Base-by-base conservation (phyloP, 2,113 vertebrate species). In the Albula goreensis region DNA sequence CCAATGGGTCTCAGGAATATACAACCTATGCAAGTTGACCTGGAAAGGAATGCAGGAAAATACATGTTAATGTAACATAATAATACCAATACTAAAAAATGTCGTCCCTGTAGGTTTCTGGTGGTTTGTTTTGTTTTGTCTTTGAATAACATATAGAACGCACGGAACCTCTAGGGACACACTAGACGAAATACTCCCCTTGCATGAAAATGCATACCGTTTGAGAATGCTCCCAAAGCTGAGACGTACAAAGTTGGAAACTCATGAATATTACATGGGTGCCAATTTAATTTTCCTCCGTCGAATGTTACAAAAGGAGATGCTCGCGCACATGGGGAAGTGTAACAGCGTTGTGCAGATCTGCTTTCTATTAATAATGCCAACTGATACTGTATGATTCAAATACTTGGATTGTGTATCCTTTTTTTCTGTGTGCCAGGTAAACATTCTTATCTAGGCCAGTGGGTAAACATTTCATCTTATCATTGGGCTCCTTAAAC, bases 251-350 rank as follows among this genome's bases (percentile, higher is more conserved):
- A 9, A 13, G 53, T 31, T 15, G 17, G 50, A 12, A 84, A 87
- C 78, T 90, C 83, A 91, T 93, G 88, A 85, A 93, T 94, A 90
- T 83, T 92, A 88, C 85, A 94, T 92, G 85, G 92, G n/a, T 15
- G 70, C 89, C 94, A 91, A 94, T 93, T 92, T 92, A 6, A 80
- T n/a, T 79, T 92, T 90, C 86, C 86, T 85, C 81, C 85, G 70
- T 87, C 86, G 85, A 91, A 90, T 88, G 88, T 90, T 90, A 87
- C 86, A 90, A 89, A 91, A 90, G 87, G 88, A 90, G 91, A 85
- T n/a, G 89, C 81, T 50, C 49, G 79, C 56, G 86, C 57, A 85
- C 81, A 13, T 2, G 3, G 86, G 88, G 86, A 81, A 87, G 5
- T 66, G 50, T 70, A 70, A 11, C 78, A 90, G 41, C 22, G 22